These are phyloP conservation scores for Bombycilla garrulus DNA, from an alignment of 2,113 vertebrate genomes.

Conservation along the genomic window DNA sequence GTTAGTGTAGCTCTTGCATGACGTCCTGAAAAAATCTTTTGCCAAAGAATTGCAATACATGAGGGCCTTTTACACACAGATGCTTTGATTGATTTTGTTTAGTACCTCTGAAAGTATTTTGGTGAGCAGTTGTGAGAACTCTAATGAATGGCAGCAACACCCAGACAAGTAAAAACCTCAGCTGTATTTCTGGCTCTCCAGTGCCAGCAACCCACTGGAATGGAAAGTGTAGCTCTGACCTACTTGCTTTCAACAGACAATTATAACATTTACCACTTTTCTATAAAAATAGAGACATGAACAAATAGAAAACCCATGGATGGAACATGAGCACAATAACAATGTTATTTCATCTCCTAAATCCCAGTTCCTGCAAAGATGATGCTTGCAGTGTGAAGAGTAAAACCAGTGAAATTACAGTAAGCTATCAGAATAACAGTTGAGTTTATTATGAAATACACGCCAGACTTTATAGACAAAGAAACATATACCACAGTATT, in stretches of 20 bases:
- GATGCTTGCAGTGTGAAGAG: not conserved
- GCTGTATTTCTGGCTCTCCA: not conserved
- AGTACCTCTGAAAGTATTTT: not conserved
- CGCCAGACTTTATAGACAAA: not conserved
- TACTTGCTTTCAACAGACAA: constrained; percentile 48
- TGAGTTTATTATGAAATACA: not conserved
- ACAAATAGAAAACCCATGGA: not conserved
- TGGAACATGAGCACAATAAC: constrained; percentile 26
- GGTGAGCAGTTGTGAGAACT: not conserved
- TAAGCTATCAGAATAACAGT: not conserved
- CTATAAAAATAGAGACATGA: constrained; percentile 26
- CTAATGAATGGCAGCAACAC: not conserved
- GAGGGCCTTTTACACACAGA: not conserved
- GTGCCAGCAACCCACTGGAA: not conserved
- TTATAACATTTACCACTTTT: constrained; percentile 44
- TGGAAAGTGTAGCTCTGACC: not conserved
- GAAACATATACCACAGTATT: not conserved
- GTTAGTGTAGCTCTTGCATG: not conserved
- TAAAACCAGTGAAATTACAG: not conserved
- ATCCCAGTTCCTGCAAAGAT: not conserved
- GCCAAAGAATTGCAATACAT: not conserved
- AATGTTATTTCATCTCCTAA: not conserved
- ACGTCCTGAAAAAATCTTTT: not conserved
- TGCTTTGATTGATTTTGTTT: not conserved
- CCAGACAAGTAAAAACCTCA: not conserved